These are phyloP conservation scores for Aproaerema taeniolella DNA, from an alignment of 2,888 invertebrate genomes.

Conservation along the genomic window DNA sequence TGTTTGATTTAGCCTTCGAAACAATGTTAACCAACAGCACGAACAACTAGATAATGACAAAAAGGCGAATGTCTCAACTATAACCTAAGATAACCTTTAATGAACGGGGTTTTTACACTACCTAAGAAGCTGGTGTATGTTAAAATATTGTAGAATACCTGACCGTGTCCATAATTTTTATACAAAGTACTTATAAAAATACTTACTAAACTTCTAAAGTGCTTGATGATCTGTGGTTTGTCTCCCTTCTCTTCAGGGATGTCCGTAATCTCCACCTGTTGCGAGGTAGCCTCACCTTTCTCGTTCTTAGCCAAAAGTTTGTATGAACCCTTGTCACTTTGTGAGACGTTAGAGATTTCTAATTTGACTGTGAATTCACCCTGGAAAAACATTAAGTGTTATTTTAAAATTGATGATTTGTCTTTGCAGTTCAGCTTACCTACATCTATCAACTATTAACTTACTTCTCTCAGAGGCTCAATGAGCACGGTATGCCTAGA, in stretches of 20 bases:
- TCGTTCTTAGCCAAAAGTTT: conserved; percentile 94
- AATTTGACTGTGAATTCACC: conserved; percentile 94
- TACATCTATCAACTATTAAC: conserved; percentile 24
- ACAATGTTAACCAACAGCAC: no score
- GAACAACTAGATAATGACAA: no score
- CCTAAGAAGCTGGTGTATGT: no score
- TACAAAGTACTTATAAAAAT: no score
- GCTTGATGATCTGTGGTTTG: conserved; percentile 88
- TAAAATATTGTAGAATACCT: no score
- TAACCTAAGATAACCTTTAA: no score
- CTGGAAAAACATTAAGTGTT: conserved; percentile 44
- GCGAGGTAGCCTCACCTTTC: conserved; percentile 94
- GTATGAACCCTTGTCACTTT: conserved; percentile 91
- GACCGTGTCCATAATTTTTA: no score
- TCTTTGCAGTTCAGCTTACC: no score
- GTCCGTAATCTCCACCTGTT: conserved; percentile 90
- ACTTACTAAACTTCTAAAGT: conserved; percentile 85
- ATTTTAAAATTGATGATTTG: no score
- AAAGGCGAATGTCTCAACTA: no score
- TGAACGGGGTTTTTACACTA: no score
- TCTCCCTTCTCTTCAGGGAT: conserved; percentile 87
- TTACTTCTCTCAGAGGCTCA: conserved; percentile 87
- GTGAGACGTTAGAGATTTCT: conserved; percentile 90
- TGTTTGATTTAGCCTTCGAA: no score
- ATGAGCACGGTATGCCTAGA: conserved; percentile 85